Evolutionary conservation across 2,113 vertebrate species (phyloP), one percentile per base, ranked within the genome.

Genomic region (Lophura nycthemera): DNA sequence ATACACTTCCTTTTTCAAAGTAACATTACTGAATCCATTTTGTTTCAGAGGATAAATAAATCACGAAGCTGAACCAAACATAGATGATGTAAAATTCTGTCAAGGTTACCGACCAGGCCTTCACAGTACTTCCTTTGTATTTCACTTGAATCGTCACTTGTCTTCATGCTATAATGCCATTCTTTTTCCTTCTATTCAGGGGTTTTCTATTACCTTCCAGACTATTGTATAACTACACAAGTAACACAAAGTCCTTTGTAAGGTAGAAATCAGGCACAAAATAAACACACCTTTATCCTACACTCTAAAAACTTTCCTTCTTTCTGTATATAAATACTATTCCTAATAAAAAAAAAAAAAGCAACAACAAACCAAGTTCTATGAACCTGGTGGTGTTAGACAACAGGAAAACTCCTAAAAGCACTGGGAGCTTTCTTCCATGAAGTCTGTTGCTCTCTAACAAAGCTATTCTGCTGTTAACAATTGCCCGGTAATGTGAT

Each of bases 111-210:
- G 45, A 88, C 42, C 86, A 83, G 76, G 63, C 73, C 75, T 91
- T 83, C 94, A 97, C 92, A 97, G 75, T 88, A 67, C 70, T 96
- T 93, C 95, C 95, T 97, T 97, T 98, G 95, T 96, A 64, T 69
- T 92, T 72, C 48, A 83, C 81, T 88, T 94, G 83, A 97, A 97
- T 92, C 83, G 3, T 80, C 77, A 57, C 97, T 97, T 96, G 77
- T 97, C 96, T 97, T 97, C 95, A 76, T 89, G 88, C 96, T 92
- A 89, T 74, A 75, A 59, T 65, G 42, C 88, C 63, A 66, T 96
- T 94, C 90, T 97, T 94, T 97, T 98, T 97, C 97, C 97, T 98
- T 97, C 97, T 95, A 97, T 97, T 98, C 95, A 97, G 61, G 73
- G 89, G 91, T 96, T 97, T 98, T 96, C 91, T 96, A 73, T 97